A percentile compares a stretch with the other conserved stretches of the same genome.
phyloP scores from a whole-genome alignment of 2,113 vertebrate genomes.

The Raphicerus campestris region DNA sequence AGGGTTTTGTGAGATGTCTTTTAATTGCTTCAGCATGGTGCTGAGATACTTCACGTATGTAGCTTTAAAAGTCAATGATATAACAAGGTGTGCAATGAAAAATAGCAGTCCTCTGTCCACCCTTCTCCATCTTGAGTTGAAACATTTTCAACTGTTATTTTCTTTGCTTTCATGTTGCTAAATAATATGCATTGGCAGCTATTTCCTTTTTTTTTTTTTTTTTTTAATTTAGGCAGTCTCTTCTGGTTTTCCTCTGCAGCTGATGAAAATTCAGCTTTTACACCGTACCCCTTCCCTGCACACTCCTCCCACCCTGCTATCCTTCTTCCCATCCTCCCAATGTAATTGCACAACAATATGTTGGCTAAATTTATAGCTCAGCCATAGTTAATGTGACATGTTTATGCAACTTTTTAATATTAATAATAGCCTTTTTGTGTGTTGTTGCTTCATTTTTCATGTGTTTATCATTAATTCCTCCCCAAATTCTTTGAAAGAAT shows the following conservation, averaged over 20 bases:
- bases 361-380: neutral
- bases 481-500: neutral
- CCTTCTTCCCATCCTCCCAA: neutral
- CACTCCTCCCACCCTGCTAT: neutral
- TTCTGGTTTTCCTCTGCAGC: neutral
- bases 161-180: neutral
- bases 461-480: neutral
- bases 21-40: neutral
- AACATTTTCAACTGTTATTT: neutral
- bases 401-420: neutral
- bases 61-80: neutral
- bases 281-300: neutral
- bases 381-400: neutral
- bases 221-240: neutral
- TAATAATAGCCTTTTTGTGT: neutral
- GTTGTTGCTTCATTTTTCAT: neutral
- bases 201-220: neutral
- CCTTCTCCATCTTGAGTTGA: neutral
- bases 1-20: neutral
- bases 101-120: neutral
- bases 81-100: neutral
- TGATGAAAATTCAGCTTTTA: neutral
- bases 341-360: neutral
- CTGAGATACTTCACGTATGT: neutral
- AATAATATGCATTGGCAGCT: neutral